Percentiles rank a stretch among this genome's conserved stretches.
Conservation (phyloP, 2,797 vertebrate species). For the Cirrhinus mrigala region DNA sequence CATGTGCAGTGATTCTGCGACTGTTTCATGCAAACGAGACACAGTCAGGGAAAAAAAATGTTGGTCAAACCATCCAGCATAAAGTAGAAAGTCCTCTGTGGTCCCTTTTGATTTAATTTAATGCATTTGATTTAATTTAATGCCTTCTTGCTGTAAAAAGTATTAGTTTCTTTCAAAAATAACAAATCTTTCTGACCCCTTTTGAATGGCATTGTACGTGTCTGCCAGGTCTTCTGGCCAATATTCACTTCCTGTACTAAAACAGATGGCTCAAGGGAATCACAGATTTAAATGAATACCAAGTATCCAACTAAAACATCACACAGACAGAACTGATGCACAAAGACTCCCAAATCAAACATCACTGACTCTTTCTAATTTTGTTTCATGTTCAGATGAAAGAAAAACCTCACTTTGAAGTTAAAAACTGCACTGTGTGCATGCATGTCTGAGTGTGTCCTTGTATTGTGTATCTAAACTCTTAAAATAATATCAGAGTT, state of each 20-base stretch:
- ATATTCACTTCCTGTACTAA: constrained; percentile 20
- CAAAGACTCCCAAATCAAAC: constrained; percentile 47
- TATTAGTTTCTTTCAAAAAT: background rate
- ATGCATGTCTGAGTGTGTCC: constrained; percentile 31
- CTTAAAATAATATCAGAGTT: constrained; percentile 61
- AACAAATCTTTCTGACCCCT: background rate
- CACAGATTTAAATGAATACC: background rate
- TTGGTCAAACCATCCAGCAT: no score
- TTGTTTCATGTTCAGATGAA: constrained; percentile 64
- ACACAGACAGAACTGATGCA: constrained; percentile 31
- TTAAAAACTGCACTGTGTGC: constrained; percentile 48
- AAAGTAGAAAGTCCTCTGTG: background rate
- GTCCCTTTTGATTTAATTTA: background rate
- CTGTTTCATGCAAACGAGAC: no score
- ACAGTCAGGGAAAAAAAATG: no score
- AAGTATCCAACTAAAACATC: constrained; percentile 30
- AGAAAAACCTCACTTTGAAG: constrained; percentile 72
- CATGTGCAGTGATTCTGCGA: no score
- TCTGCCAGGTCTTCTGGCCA: constrained; percentile 26
- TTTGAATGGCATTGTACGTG: background rate
- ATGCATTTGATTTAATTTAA: background rate
- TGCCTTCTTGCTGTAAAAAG: background rate
- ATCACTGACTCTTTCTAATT: constrained; percentile 56
- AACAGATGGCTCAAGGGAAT: constrained; percentile 29
- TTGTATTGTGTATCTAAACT: constrained; percentile 57